These are phyloP conservation scores for Lateolabrax maculatus DNA, from an alignment of 2,797 vertebrate species.

Conservation along the genomic window DNA sequence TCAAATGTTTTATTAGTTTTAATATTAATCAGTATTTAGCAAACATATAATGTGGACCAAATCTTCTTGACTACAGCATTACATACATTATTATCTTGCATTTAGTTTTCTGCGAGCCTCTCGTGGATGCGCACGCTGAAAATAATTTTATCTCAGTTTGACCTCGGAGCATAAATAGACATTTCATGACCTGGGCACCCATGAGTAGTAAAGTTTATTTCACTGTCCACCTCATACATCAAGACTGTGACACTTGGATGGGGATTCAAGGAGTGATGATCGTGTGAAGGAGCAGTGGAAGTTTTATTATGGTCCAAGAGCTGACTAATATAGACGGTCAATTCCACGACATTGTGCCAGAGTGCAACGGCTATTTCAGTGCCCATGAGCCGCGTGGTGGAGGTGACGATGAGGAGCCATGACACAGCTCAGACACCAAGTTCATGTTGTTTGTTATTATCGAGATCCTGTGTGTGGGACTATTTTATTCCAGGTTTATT, in stretches of 20 bases:
- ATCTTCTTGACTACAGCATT: neutral
- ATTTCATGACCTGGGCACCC: constrained; percentile 55
- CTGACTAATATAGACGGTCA: constrained; percentile 70
- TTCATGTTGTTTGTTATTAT: constrained; percentile 33
- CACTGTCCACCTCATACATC: constrained; percentile 72
- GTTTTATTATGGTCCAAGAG: constrained; percentile 70
- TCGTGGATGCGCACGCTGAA: constrained; percentile 8
- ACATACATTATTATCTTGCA: neutral
- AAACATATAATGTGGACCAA: neutral
- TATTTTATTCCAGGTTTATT: constrained; percentile 1
- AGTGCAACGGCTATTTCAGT: constrained; percentile 74
- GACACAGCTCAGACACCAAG: constrained; percentile 38
- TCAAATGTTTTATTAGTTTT: constrained; percentile 47
- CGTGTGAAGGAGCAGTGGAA: constrained; percentile 65
- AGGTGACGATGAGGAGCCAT: constrained; percentile 52
- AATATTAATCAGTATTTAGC: constrained; percentile 30
- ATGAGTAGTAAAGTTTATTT: constrained; percentile 71
- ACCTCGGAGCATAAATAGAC: constrained; percentile 59
- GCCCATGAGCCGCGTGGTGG: constrained; percentile 49
- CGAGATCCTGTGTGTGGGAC: constrained; percentile 13
- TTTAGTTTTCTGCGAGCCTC: neutral
- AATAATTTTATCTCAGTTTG: constrained; percentile 38
- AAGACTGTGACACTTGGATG: constrained; percentile 78
- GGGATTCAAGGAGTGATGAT: constrained; percentile 69
- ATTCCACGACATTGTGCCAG: constrained; percentile 75